A percentile compares a stretch with the other conserved stretches of the same genome.
phyloP scores from a whole-genome alignment of 2,113 vertebrate species.

The Falco punctatus region DNA sequence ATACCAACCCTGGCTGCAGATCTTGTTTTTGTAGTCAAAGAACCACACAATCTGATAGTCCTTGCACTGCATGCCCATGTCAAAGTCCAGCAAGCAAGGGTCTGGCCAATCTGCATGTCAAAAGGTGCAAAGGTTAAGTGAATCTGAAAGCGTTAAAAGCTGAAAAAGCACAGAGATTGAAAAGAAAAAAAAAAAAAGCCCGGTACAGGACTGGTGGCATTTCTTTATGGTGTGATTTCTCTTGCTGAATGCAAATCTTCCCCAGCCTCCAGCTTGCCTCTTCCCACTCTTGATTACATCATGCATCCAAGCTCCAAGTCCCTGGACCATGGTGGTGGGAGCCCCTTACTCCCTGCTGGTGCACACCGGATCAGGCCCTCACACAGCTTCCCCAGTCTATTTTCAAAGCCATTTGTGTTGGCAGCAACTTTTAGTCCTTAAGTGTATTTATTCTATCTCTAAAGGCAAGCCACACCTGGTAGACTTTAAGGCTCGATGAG shows the following conservation, averaged over 20 bases:
- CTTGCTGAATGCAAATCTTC: background rate
- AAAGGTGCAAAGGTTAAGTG: conserved; percentile 59
- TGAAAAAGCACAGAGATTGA: conserved; percentile 34
- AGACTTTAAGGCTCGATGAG: background rate
- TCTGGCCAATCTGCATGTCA: conserved; percentile 77
- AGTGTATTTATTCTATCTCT: background rate
- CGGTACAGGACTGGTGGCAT: background rate
- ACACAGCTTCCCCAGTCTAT: background rate
- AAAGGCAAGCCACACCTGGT: background rate
- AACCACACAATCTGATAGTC: conserved; percentile 88
- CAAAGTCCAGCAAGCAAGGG: conserved; percentile 86
- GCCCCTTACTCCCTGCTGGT: background rate
- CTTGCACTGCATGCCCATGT: conserved; percentile 83
- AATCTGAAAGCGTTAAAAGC: conserved; percentile 45
- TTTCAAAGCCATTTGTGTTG: background rate
- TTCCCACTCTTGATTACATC: background rate
- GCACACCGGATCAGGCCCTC: background rate
- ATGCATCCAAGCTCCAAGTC: background rate
- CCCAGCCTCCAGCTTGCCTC: background rate
- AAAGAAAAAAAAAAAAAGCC: background rate
- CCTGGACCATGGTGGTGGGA: background rate
- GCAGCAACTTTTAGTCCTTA: background rate
- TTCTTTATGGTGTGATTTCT: background rate
- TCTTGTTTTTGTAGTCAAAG: conserved; percentile 84
- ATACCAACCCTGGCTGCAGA: conserved; percentile 87